Base-by-base conservation (phyloP, 2,797 vertebrate species). In the Sitta carolinensis region DNA sequence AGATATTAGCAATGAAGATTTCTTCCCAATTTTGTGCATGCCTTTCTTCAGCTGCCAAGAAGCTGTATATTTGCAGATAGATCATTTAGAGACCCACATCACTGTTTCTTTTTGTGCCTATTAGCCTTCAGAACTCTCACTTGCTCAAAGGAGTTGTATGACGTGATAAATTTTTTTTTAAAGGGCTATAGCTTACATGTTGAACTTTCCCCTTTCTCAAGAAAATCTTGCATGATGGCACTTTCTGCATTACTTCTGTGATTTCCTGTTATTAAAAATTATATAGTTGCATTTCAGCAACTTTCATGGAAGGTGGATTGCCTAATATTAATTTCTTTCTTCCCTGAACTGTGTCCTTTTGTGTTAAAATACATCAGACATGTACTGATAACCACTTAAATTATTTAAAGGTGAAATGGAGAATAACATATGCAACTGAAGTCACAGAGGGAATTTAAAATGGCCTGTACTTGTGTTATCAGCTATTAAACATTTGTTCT, bases 401-500 rank as follows among this genome's bases (percentile, higher is more conserved):
- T 73, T n/a, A 18, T 84, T 76, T 79, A 84, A 88, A 84, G 61
- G 70, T 89, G 52, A 84, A 94, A 89, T 30, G 36, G 20, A 77
- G 70, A 94, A 34, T 79, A 90, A 50, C 40, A 29, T 45, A 45
- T 5, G 70, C 47, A 77, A 9, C 30, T 84, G 1, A 67, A 90
- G 45, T 79, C 16, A 1, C 78, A 67, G 68, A 45, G 67, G 59
- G 68, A 87, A 48, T 93, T 95, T 70, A 22, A 82, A 90, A 84
- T 80, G 36, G 16, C 32, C 64, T 78, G 11, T 74, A 50, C 52
- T 62, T 64, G 36, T 68, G 45, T 90, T 86, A 90, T 64, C 86
- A 89, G 64, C 59, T 87, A 36, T 82, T 84, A 84, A 93, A 79
- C 36, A 40, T 80, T 86, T 79, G 12, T 89, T 89, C 80, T 87